Percentiles rank a stretch among this genome's conserved stretches.
phyloP scores from a whole-genome alignment of 30 jellyfish, hydroid and myxozoan genomes.

The Aurelia aurita complex sp. Pacific region DNA sequence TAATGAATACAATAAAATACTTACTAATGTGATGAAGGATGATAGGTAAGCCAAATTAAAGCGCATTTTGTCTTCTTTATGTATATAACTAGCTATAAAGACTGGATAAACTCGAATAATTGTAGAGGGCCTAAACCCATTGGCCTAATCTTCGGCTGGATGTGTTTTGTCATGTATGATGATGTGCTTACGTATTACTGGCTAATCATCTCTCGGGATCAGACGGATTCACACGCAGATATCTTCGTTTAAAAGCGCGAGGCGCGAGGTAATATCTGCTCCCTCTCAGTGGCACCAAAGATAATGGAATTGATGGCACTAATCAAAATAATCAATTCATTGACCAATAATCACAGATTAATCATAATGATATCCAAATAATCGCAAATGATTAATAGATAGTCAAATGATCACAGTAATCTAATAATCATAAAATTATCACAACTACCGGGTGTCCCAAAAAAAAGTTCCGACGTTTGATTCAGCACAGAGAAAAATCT shows the following conservation, averaged over 20 bases:
- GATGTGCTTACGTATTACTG: slow-evolving; percentile 73
- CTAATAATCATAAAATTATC: too few relatives aligned
- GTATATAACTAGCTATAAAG: not conserved
- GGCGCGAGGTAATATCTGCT: not conserved
- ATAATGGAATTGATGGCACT: not conserved
- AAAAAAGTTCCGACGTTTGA: too few relatives aligned
- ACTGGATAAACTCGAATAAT: not conserved
- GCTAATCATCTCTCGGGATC: slow-evolving; percentile 24
- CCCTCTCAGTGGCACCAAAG: not conserved
- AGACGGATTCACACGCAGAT: not conserved
- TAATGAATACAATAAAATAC: not conserved
- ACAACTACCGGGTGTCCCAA: too few relatives aligned
- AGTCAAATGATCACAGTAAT: too few relatives aligned
- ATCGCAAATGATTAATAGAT: too few relatives aligned
- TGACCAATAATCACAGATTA: too few relatives aligned
- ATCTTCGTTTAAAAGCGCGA: not conserved
- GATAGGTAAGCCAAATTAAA: not conserved
- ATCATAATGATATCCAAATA: too few relatives aligned
- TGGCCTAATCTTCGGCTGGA: not conserved
- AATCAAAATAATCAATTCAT: too few relatives aligned
- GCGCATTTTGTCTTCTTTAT: slow-evolving; percentile 14
- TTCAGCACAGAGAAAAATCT: too few relatives aligned
- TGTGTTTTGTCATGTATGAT: slow-evolving; percentile 29
- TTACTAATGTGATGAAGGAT: slow-evolving; percentile 13
- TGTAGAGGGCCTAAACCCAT: slow-evolving; percentile 34